phyloP scores from a whole-genome alignment of 2,797 vertebrate genomes.

The Hozukius guyotensis region DNA sequence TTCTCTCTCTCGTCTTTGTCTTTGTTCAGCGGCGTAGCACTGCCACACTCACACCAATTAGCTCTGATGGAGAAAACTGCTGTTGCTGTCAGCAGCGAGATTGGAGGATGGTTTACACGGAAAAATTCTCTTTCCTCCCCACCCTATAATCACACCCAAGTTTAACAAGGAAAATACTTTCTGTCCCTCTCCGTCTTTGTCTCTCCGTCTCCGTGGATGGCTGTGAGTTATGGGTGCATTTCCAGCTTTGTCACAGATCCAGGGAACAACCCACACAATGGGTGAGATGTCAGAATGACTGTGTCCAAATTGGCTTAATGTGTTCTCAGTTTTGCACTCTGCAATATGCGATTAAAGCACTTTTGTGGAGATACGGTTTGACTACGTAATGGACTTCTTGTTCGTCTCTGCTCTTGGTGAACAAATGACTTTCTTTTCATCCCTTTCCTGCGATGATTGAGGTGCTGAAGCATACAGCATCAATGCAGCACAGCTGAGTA shows the following conservation, averaged over 20 bases:
- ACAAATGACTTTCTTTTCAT: constrained; percentile 18
- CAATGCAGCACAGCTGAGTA: not conserved
- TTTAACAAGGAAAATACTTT: constrained; percentile 53
- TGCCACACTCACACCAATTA: constrained; percentile 46
- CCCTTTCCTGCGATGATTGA: constrained; percentile 11
- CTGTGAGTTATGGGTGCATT: constrained; percentile 49
- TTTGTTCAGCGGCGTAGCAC: not conserved
- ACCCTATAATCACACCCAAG: constrained; percentile 61
- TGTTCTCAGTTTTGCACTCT: constrained; percentile 11
- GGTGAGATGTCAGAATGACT: constrained; percentile 19
- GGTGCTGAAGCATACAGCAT: not conserved
- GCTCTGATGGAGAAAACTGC: constrained; percentile 53
- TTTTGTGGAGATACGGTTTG: not conserved
- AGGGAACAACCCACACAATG: constrained; percentile 53
- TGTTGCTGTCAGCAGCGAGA: constrained; percentile 40
- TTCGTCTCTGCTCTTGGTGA: constrained; percentile 9
- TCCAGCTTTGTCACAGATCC: constrained; percentile 47
- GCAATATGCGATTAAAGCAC: constrained; percentile 7
- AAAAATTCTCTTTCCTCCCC: constrained; percentile 51
- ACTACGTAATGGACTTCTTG: not conserved
- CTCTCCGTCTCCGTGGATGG: constrained; percentile 26
- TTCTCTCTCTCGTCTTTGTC: not conserved
- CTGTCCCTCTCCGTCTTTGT: constrained; percentile 29
- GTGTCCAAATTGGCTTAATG: constrained; percentile 24
- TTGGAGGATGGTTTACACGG: constrained; percentile 43